Percentiles rank a stretch among this genome's conserved stretches.
These are phyloP conservation scores for Drosophila melanica DNA, from an alignment of 1,140 invertebrate species.

Conservation along the genomic window DNA sequence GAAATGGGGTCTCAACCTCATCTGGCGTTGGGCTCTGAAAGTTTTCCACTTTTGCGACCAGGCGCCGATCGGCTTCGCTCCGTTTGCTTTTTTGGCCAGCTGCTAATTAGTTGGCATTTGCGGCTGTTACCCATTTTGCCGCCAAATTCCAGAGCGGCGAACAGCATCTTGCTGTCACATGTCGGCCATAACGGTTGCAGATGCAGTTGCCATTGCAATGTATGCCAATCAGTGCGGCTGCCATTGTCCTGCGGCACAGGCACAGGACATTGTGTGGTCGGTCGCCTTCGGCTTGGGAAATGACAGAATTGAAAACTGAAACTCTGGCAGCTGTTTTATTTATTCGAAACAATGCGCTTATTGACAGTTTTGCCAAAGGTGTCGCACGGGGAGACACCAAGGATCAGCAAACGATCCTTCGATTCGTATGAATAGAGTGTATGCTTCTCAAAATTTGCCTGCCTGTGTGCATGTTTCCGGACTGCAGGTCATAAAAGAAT, in stretches of 20 bases:
- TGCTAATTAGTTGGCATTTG: conserved; percentile 35
- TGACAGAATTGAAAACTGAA: conserved; percentile 24
- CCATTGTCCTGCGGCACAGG: conserved; percentile 41
- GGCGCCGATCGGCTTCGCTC: conserved; percentile 14
- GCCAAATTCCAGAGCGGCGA: conserved; percentile 58
- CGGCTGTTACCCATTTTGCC: conserved; percentile 46
- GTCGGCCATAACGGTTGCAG: conserved; percentile 73
- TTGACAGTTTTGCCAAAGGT: conserved; percentile 76
- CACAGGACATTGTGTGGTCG: conserved; percentile 54
- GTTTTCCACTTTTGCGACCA: conserved; percentile 15
- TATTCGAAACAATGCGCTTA: conserved; percentile 63
- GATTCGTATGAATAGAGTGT: neutral
- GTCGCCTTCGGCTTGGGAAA: conserved; percentile 28
- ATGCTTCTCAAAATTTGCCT: conserved; percentile 45
- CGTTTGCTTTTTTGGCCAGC: conserved; percentile 21
- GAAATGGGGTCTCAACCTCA: conserved; percentile 52
- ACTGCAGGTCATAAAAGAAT: conserved; percentile 1
- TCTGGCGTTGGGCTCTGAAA: conserved; percentile 46
- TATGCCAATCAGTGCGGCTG: conserved; percentile 60
- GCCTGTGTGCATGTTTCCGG: conserved; percentile 54
- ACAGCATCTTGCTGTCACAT: conserved; percentile 64
- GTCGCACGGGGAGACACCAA: conserved; percentile 54
- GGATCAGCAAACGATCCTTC: conserved; percentile 43
- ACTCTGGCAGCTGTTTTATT: conserved; percentile 51
- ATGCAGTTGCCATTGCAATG: conserved; percentile 37